Evolutionary conservation across 92 coral and sea anemone species (phyloP), one percentile per base, ranked within the genome.

Genomic region (Epizoanthus ramosus): DNA sequence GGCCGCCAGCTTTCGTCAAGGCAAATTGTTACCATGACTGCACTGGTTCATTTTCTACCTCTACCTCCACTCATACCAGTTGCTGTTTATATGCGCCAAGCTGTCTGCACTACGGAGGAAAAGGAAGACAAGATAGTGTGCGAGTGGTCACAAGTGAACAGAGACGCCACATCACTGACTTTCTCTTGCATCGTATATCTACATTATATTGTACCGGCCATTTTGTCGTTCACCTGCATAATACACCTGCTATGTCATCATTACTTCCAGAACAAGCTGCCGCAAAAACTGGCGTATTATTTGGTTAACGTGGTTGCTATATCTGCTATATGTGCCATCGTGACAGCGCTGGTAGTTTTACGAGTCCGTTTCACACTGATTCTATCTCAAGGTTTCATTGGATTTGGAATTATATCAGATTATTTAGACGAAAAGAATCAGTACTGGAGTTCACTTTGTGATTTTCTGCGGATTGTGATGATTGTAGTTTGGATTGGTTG

Each of bases 111-210:
- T 28, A 28, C 31, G 31, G 31, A 28, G 31, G 31, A 0, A 22
- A 33, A 37, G 16, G 39, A 21, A 68, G 39, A 13, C 22, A 3
- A 68, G 9, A 3, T 64, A 14, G 13, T 7, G 70, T 64, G 71
- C 45, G 31, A 41, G 71, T 66, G 43, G 71, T 25, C 71, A 16
- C 71, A 66, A 25, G 71, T n/a, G 35, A 66, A 66, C n/a, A 66
- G 18, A 66, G 1, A 23, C 71, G 19, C 43, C 15, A 28, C 31
- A 16, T 25, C 31, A 66, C 16, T 19, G 18, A 35, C 43, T 6
- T 25, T 25, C 39, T 3, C 16, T 28, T 66, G 71, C 17, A 3
- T 33, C 0, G 9, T 14, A 45, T 15, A 45, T 15, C 31, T 14
- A 28, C 31, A 25, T 5, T 66, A 66, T 41, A 6, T 25, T 28